phyloP scores from a whole-genome alignment of 2,888 invertebrate genomes.

The Lordiphosa fenestrarum region DNA sequence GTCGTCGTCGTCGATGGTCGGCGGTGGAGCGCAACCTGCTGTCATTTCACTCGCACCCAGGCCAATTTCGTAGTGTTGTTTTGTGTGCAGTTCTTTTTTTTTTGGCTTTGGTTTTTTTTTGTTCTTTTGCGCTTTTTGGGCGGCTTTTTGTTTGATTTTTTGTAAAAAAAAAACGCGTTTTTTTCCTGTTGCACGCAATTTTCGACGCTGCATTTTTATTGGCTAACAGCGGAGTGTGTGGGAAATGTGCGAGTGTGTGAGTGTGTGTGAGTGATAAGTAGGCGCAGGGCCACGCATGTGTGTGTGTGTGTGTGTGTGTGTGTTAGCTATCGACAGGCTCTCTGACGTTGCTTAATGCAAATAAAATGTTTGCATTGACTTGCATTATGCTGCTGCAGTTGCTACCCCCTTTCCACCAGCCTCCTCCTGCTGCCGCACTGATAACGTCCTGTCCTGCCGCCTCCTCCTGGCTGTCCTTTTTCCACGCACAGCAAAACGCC shows the following conservation, averaged over 20 bases:
- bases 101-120: conserved; percentile 32
- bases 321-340: conserved; percentile 59
- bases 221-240: conserved; percentile 72
- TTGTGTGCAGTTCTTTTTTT: conserved; percentile 17
- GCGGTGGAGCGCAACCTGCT: conserved; percentile 50
- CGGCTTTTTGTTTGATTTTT: conserved; percentile 54
- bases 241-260: background rate
- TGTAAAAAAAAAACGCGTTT: conserved; percentile 5
- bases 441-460: conserved; percentile 33
- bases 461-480: conserved; percentile 47
- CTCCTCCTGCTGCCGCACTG: conserved; percentile 6
- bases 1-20: conserved; percentile 9
- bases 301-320: background rate
- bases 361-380: conserved; percentile 77
- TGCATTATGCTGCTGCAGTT: conserved; percentile 71
- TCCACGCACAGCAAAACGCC: conserved; percentile 34
- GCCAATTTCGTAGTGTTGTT: conserved; percentile 32
- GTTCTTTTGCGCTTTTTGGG: conserved; percentile 55
- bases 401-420: conserved; percentile 1
- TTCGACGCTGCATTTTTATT: conserved; percentile 80
- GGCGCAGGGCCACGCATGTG: conserved; percentile 56
- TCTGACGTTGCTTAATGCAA: conserved; percentile 57
- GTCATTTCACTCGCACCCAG: conserved; percentile 79
- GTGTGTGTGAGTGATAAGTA: conserved; percentile 67
- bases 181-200: conserved; percentile 73